Base-by-base conservation (phyloP, 92 coral and sea anemone genomes). In the Pocillopora meandrina region DNA sequence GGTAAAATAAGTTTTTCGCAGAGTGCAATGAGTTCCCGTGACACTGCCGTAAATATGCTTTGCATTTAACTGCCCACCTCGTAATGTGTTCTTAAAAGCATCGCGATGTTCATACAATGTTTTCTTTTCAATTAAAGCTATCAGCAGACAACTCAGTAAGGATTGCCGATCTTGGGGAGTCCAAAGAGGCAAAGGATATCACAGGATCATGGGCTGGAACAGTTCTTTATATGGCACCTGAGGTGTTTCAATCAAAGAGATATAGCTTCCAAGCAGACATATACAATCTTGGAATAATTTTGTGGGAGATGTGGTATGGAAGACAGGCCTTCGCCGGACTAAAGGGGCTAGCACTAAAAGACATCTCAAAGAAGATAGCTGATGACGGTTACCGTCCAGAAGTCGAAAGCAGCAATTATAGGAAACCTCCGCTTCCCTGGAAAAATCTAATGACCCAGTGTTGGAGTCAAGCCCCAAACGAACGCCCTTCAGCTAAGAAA, bases 291-390 rank as follows among this genome's bases (percentile, higher is more conserved):
- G 86, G 82, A 1, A 10, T 87, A 62, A 56, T 87, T 26, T n/a
- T 87, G 75, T 87, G 90, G 90, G 90, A 87, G 67, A 20, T 87
- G 58, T 81, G 86, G 90, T 77, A 80, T 64, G 86, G 90, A 21
- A 17, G 80, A 34, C 61, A 0, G 16, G 90, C 56, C 5, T 78
- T 59, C 60, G 49, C 71, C 12, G 31, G 12, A 2, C 3, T 9
- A 19, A 21, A 65, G 14, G 13, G 21, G 15, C 15, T 14, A 18
- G 52, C 52, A 42, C 33, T 18, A 2, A 42, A 64, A 26, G 59
- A 47, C 11, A 71, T 82, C 9, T 49, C 10, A 11, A 12, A 1
- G 52, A 42, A 42, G 17, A 70, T 19, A 34, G 73, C 72, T 4
- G 33, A 62, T 55, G 18, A 42, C 3, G 86, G 86, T 10, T 20